Conservation (phyloP, 2,113 vertebrate genomes). For the cattle (Bos taurus) region ARS-UCD2.0 NC_037355.1:24774001-24774500, state of each 20-base stretch:
- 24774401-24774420: neutral
- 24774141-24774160: neutral
- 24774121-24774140: neutral
- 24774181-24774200: neutral
- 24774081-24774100: neutral
- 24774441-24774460: neutral
- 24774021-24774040: neutral
- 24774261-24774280: neutral
- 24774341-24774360: neutral
- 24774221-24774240: neutral
- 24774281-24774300: neutral
- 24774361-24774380: neutral
- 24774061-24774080: neutral
- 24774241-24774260: neutral
- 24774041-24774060: neutral
- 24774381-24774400: neutral
- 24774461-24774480: neutral
- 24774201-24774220: neutral
- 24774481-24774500: neutral
- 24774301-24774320: neutral
- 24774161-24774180: neutral
- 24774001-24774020: neutral
- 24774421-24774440: neutral
- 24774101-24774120: neutral
- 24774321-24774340: neutral